Conservation (phyloP, 1,140 invertebrate species). For the Sycophaga agraensis region DNA sequence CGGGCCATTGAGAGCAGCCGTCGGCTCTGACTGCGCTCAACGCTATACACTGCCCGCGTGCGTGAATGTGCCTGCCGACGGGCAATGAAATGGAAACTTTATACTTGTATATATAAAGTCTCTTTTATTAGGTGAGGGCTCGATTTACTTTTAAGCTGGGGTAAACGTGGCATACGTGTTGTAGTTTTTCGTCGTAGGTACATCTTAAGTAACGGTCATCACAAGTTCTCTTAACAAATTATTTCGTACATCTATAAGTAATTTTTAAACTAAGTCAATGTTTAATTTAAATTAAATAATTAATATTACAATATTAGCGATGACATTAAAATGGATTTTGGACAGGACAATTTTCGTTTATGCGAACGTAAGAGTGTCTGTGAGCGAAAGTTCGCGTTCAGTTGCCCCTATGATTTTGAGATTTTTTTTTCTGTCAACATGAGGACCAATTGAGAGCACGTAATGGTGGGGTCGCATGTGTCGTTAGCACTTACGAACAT, state of each 20-base stretch:
- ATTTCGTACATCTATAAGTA: too few species aligned
- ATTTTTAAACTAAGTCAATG: too few species aligned
- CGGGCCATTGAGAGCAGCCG: neutral
- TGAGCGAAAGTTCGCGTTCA: constrained; percentile 14
- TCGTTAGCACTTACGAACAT: constrained; percentile 30
- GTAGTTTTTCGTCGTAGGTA: too few species aligned
- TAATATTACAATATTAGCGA: too few species aligned
- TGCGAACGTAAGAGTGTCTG: neutral
- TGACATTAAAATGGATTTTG: too few species aligned
- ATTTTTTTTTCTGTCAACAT: constrained; percentile 32
- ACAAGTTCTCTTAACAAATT: too few species aligned
- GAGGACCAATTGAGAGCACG: constrained; percentile 35
- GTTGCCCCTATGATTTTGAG: constrained; percentile 26
- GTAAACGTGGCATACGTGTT: too few species aligned
- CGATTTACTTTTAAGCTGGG: neutral
- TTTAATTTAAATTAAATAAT: too few species aligned
- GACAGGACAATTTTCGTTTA: too few species aligned
- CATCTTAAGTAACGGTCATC: too few species aligned
- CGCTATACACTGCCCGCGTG: neutral
- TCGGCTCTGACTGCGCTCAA: neutral
- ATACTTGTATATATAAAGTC: neutral
- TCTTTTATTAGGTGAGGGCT: neutral
- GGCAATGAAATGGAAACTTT: neutral
- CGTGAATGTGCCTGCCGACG: neutral
- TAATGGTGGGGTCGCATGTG: constrained; percentile 37